Evolutionary conservation across 1,140 invertebrate species (phyloP), one percentile per base, ranked within the genome.

Genomic region (Pogonomyrmex barbatus): DNA sequence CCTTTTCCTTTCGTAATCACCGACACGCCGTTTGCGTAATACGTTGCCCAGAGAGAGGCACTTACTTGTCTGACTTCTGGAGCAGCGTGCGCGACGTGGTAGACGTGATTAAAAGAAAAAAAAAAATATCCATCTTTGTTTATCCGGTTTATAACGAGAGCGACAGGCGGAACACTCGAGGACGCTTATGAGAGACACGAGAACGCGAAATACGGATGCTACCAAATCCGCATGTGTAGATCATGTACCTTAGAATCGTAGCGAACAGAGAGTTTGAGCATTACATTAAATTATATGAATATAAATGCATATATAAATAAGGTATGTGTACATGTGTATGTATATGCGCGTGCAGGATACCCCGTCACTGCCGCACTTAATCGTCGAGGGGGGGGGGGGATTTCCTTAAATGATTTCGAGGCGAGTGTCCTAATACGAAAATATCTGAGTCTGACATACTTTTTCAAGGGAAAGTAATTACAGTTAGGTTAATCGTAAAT

Each of bases 181-280:
- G 63, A 79, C 47, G 75, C 45, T 33, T 10, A 10, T 68, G 39
- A 88, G 17, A n/a, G 54, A 75, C 70, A 76, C 45, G 58, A 60
- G 30, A 85, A 73, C 70, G n/a, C 33, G 54, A 56, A 87, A 75
- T 75, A 83, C 79, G 79, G 65, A 86, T 83, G 36, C 58, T 58
- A 86, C 67, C 62, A 71, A 73, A 45, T 83, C 54, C 67, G 77
- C 36, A 83, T 67, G 88, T 88, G 86, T 91, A 91, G 90, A 90
- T 78, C 54, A 83, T 75, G 68, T 83, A 91, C 39, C 56, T 85
- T 91, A 91, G 86, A 86, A 71, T 56, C 6, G 65, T 91, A 91
- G 88, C 45, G 70, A 62, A 78, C 87, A 91, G 56, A 86, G 70
- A 90, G 65, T 91, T 78, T 90, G 36, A 85, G 79, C 77, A 83